Conservation (phyloP, 2,797 vertebrate genomes). For the Staurois parvus region DNA sequence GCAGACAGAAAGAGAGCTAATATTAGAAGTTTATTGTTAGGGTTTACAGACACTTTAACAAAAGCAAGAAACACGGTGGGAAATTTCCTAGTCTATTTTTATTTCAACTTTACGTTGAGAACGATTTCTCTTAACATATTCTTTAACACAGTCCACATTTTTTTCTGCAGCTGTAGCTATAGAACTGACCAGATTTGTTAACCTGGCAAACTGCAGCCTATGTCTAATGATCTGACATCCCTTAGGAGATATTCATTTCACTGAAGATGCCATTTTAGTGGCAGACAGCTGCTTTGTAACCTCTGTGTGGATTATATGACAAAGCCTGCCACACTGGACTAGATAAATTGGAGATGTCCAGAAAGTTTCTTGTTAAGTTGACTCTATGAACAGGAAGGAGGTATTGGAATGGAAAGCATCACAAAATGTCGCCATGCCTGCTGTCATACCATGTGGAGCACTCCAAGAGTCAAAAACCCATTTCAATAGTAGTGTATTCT, state of each 20-base stretch:
- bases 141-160: background rate
- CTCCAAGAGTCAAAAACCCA: no score
- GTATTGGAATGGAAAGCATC: background rate
- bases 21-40: no score
- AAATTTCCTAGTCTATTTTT: background rate
- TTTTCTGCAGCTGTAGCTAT: background rate
- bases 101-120: background rate
- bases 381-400: background rate
- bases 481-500: no score
- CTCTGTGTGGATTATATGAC: background rate
- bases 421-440: no score
- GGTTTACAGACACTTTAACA: background rate
- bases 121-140: background rate
- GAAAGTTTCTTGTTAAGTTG: background rate
- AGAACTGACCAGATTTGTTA: background rate
- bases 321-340: background rate
- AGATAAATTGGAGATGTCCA: background rate
- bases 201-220: background rate
- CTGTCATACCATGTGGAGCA: no score
- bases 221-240: conserved; percentile 16
- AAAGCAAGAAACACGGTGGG: background rate
- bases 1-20: no score
- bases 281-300: conserved; percentile 12
- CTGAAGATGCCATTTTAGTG: background rate
- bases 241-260: conserved; percentile 20